Base-by-base conservation (phyloP, 64 coral and sea anemone genomes). In the Cladopsammia gracilis region DNA sequence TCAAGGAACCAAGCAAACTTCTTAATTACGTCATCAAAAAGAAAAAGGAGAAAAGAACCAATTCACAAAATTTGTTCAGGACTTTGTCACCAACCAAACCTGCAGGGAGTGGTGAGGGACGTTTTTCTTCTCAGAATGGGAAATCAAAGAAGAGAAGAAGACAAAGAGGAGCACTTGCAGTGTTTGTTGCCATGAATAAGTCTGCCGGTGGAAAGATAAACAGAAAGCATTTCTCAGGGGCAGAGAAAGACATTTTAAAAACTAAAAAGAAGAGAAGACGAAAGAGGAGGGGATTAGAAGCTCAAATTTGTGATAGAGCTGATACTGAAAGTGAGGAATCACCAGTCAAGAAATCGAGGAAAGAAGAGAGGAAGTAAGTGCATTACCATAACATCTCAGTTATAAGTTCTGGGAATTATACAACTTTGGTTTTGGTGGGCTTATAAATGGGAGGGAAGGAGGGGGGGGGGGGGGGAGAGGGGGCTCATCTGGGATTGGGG, bases 151-250 rank as follows among this genome's bases (percentile, higher is more conserved):
- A 51, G 62, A 68, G 45, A 23, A 84, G 47, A 45, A 43, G 80
- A 15, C 80, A 84, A 13, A 84, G 80, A 66, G 80, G 80, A 51
- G 80, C 80, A 14, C 62, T 84, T 48, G 80, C 80, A 22, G 80
- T 84, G 10, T 84, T 84, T 84, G 80, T 84, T 24, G 62, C 80
- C 60, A 84, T 84, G 80, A 84, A 84, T 64, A 84, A 84, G 62
- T 84, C 80, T 52, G 80, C 62, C 20, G 80, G 80, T 13, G 61
- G 80, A 14, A 84, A 84, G 44, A 23, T 68, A 16, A 13, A 46
- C 20, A 84, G 64, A 7, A 68, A 67, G 15, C 62, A 66, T 84
- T 75, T 75, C 6, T 75, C 46, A 20, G 72, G n/a, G 61, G 18
- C 62, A 49, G 62, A 49, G 18, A 84, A 84, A 68, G 80, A 67